Evolutionary conservation across 2,113 vertebrate species (phyloP).

Genomic region (Mustelus asterias): DNA sequence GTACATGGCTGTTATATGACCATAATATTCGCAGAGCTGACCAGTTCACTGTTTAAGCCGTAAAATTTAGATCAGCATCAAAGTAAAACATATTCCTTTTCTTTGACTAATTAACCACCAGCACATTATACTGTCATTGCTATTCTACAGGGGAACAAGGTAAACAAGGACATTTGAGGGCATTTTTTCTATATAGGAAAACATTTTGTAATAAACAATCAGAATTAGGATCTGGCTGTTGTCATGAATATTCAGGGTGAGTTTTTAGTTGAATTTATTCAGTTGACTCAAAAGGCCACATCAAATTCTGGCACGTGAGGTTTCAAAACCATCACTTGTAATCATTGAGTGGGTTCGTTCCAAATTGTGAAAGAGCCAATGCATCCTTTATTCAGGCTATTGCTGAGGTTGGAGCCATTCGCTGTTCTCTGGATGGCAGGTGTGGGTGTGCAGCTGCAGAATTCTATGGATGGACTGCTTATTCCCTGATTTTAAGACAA

Average conservation of each 20-base stretch:
- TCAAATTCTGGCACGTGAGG: neutral
- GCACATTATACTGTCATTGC: neutral
- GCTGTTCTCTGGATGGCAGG: neutral
- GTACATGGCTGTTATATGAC: neutral
- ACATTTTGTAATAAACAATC: neutral
- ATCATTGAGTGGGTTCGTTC: neutral
- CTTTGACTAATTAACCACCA: neutral
- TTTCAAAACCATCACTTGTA: neutral
- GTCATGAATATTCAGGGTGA: neutral
- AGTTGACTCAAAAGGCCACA: neutral
- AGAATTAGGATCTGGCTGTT: neutral
- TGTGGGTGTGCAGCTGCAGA: neutral
- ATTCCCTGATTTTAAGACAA: neutral
- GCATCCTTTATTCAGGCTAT: neutral
- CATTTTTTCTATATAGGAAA: neutral
- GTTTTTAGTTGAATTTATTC: neutral
- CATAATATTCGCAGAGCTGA: neutral
- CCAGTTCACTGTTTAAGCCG: neutral
- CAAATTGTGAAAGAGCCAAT: neutral
- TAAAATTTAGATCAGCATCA: neutral
- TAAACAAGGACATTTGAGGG: too few species aligned
- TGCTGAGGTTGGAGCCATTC: neutral
- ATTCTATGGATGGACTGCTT: neutral
- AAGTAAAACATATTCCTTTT: neutral
- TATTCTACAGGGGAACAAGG: neutral